Base-by-base conservation (phyloP, 2,888 invertebrate genomes). In the Nymphalis polychloros region DNA sequence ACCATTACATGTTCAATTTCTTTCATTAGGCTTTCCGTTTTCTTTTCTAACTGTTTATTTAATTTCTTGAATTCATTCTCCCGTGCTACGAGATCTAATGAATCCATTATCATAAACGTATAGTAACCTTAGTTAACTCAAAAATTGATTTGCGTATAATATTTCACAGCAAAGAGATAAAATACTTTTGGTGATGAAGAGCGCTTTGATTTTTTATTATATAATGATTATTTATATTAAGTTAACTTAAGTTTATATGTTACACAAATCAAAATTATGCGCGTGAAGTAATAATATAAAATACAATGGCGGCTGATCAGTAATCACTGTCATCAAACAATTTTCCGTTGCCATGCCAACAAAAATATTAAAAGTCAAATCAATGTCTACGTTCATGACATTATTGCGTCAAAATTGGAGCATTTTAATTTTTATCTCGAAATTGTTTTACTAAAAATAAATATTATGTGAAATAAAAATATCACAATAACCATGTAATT, bases 41-140 rank as follows among this genome's bases (percentile, higher is more conserved):
- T 92, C 80, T 87, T 90, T 72, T 92, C 90, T 59, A 92, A 78
- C 73, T 92, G 88, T 73, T 87, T 89, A 72, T 92, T 92, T 4
- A 92, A 82, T 72, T 88, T 90, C 73, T 88, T 90, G 70, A 89
- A 92, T 77, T 91, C 91, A 81, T 90, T 85, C 78, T 92, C 92
- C 19, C 91, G 85, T 5, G 90, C 92, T 76, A 92, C 74, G 59
- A 92, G 78, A 20, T 88, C 86, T n/a, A 82, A 47, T 13, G 87
- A 84, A 75, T 92, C 90, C 92, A 92, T 91, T 73, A 81, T 57
- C 19, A 50, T 49, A 19, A 10, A 20, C 79, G 13, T 8, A 41
- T 41, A 31, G 41, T 13, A 41, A 13, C 4, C 41, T 41, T 13
- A 41, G 41, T 41, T 13, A 13, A 13, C 41, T 13, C 41, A 4